Evolutionary conservation across 2,888 invertebrate genomes (phyloP).

Genomic region (Nomada hirtipes): DNA sequence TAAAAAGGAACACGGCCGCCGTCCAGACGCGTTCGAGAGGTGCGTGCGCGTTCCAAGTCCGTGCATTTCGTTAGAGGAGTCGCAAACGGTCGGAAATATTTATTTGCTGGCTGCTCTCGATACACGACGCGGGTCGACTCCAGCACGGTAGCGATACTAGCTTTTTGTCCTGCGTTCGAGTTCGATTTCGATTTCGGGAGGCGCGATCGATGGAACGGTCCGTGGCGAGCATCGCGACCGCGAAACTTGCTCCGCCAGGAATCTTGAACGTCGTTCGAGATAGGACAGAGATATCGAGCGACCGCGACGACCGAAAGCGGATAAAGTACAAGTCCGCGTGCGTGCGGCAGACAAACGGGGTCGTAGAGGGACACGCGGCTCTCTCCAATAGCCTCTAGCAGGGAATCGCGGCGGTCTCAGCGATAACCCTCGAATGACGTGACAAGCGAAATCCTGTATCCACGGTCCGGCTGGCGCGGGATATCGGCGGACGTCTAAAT

Average conservation of each 20-base stretch:
- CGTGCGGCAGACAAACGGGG: conserved; percentile 65
- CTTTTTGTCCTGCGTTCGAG: conserved; percentile 58
- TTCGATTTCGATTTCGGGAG: not conserved
- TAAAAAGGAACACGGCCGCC: not conserved
- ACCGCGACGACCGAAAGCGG: conserved; percentile 19
- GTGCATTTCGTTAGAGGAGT: conserved; percentile 53
- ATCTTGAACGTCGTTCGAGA: conserved; percentile 22
- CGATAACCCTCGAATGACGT: conserved; percentile 75
- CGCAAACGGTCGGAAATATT: conserved; percentile 47
- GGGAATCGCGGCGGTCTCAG: conserved; percentile 59
- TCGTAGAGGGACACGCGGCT: conserved; percentile 64
- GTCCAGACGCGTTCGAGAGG: too few species aligned
- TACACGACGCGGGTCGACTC: not conserved
- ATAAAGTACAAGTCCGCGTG: conserved; percentile 55
- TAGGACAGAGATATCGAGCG: conserved; percentile 39
- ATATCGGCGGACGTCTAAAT: conserved; percentile 79
- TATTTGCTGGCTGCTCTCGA: conserved; percentile 16
- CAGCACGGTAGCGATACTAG: conserved; percentile 34
- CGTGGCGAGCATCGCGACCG: not conserved
- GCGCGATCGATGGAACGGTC: not conserved
- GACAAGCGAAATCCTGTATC: conserved; percentile 80
- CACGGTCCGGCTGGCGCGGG: conserved; percentile 65
- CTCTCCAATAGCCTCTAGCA: conserved; percentile 50
- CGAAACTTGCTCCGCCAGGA: not conserved
- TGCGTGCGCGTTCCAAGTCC: conserved; percentile 37